Base-by-base conservation (phyloP, 2,113 vertebrate species). In the Epinephelus lanceolatus region DNA sequence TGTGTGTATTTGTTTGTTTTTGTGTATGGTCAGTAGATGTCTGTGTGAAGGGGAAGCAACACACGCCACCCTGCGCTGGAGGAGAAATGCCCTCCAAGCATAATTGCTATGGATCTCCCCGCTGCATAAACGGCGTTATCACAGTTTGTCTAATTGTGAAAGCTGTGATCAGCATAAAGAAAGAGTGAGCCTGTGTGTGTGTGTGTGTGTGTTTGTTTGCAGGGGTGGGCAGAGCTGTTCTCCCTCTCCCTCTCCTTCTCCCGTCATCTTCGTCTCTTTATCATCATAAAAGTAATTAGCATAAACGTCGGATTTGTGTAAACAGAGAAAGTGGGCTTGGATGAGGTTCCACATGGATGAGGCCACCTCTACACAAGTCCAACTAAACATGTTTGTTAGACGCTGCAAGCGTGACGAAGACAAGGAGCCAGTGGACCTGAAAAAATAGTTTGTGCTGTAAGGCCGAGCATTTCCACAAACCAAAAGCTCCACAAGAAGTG, bases 71-170 rank as follows among this genome's bases (percentile, higher is more conserved):
- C 51, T 27, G 68, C 69, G 33, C 74, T 10, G 73, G 73, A 77
- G 79, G 63, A 91, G 86, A 92, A 94, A 93, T 92, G 92, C 91
- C 92, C 94, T 94, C 92, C 74, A 88, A 95, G 91, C 89, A 86
- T 89, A 92, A 95, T 94, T 94, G 87, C 92, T 78, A 85, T 79
- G 90, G 90, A 91, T 90, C 91, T 93, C 89, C 89, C 84, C 61
- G 76, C 91, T 88, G 87, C 83, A 92, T 86, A 90, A 92, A 90
- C 61, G 68, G 72, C 25, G 87, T 88, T 92, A 93, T 94, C 90
- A 79, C 88, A 89, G 92, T 94, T 94, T 88, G 87, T 86, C 86
- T 92, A 94, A 93, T 93, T 92, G 92, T 91, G 86, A 91, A 93
- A 93, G 88, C 92, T 93, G 93, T 91, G 91, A 95, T 94, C 93